A percentile compares a stretch with the other conserved stretches of the same genome.
These are phyloP conservation scores for Anolis apletophallus DNA, from an alignment of 2,797 vertebrate genomes.

Conservation along the genomic window DNA sequence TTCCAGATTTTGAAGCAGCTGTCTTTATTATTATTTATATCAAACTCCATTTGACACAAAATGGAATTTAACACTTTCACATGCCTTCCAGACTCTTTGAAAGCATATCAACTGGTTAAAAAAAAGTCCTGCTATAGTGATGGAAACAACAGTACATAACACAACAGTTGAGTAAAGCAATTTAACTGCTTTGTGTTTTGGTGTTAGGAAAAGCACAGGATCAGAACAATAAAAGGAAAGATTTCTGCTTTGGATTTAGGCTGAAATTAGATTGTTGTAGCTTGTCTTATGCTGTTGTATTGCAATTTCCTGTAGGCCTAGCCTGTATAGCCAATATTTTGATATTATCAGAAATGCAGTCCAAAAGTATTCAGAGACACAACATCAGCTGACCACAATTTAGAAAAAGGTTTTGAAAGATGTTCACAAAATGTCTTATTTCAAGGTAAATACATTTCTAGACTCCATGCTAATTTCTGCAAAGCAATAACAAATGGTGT, in stretches of 20 bases:
- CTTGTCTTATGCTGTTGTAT: too few relatives aligned
- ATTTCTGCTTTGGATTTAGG: background rate
- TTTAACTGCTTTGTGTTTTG: too few relatives aligned
- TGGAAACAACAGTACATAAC: background rate
- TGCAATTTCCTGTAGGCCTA: too few relatives aligned
- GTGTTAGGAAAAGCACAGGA: too few relatives aligned
- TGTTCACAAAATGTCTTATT: too few relatives aligned
- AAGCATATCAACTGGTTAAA: background rate
- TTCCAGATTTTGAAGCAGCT: background rate
- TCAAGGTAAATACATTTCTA: too few relatives aligned
- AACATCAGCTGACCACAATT: background rate
- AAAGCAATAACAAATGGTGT: too few relatives aligned
- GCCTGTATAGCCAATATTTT: background rate
- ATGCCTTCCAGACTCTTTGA: background rate
- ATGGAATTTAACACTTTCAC: background rate
- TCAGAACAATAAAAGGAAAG: background rate
- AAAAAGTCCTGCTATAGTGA: background rate
- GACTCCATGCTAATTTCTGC: too few relatives aligned
- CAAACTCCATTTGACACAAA: background rate
- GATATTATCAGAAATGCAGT: background rate
- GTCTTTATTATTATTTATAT: slow-evolving; percentile 10
- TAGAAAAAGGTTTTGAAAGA: too few relatives aligned
- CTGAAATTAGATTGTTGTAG: too few relatives aligned
- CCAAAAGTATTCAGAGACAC: background rate
- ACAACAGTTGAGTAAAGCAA: background rate